Evolutionary conservation across 2,888 invertebrate species (phyloP).

Genomic region (Oxyscelio sp.): DNA sequence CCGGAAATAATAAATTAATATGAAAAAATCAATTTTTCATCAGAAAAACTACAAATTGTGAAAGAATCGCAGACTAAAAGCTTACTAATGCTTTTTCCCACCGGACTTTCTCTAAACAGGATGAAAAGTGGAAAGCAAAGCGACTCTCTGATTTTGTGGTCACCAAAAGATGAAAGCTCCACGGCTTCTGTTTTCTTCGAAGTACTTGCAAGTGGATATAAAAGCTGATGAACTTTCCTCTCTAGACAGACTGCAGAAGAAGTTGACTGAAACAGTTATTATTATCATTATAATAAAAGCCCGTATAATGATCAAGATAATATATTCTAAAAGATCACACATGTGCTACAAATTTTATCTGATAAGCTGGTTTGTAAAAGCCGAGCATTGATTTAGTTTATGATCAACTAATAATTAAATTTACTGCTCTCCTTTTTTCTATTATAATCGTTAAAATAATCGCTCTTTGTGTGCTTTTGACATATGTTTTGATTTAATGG

Average conservation of each 20-base stretch:
- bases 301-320: too few species aligned
- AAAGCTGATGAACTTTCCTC: constrained; percentile 58
- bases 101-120: constrained; percentile 23
- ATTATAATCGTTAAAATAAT: too few species aligned
- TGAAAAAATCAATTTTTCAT: constrained; percentile 29
- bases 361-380: too few species aligned
- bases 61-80: constrained; percentile 49
- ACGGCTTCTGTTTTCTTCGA: constrained; percentile 18
- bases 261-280: constrained; percentile 19
- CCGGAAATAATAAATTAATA: constrained; percentile 25
- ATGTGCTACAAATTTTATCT: neutral
- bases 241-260: constrained; percentile 9
- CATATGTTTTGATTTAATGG: too few species aligned
- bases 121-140: constrained; percentile 47
- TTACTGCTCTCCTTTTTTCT: too few species aligned
- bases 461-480: too few species aligned
- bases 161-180: constrained; percentile 47
- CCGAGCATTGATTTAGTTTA: too few species aligned
- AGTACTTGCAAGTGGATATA: constrained; percentile 35
- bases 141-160: constrained; percentile 49
- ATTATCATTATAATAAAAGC: constrained; percentile 19
- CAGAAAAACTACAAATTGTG: neutral
- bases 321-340: neutral
- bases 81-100: constrained; percentile 24
- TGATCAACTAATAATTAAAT: too few species aligned